Conservation (phyloP, 2,797 vertebrate genomes). For the Acanthis flammea region DNA sequence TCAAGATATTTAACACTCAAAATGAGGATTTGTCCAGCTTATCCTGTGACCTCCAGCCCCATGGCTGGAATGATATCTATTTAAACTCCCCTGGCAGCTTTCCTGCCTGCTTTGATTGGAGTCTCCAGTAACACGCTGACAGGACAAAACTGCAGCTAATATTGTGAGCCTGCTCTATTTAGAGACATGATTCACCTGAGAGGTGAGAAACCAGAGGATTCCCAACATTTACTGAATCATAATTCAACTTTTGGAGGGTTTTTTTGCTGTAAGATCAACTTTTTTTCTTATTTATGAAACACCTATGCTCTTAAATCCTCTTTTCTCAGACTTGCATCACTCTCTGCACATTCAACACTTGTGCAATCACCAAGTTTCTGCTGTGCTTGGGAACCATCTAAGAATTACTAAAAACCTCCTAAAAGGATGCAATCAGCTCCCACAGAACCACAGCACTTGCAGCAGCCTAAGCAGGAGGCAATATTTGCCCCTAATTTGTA, state of each 20-base stretch:
- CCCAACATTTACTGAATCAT: not conserved
- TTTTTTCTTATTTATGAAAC: not conserved
- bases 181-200: not conserved
- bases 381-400: not conserved
- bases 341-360: not conserved
- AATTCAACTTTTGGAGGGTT: not conserved
- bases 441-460: not conserved
- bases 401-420: not conserved
- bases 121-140: constrained; percentile 19
- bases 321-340: not conserved
- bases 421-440: not conserved
- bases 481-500: not conserved
- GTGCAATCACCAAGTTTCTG: not conserved
- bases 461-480: not conserved
- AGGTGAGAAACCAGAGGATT: constrained; percentile 9
- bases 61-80: not conserved
- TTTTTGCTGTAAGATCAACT: not conserved
- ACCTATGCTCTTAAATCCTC: not conserved
- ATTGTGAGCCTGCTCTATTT: not conserved
- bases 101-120: constrained; percentile 11
- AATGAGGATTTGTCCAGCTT: constrained; percentile 5
- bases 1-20: not conserved
- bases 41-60: constrained; percentile 13
- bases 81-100: constrained; percentile 37
- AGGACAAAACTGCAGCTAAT: constrained; percentile 15